Conservation (phyloP, 2,113 vertebrate genomes). For the Pangasianodon hypophthalmus region DNA sequence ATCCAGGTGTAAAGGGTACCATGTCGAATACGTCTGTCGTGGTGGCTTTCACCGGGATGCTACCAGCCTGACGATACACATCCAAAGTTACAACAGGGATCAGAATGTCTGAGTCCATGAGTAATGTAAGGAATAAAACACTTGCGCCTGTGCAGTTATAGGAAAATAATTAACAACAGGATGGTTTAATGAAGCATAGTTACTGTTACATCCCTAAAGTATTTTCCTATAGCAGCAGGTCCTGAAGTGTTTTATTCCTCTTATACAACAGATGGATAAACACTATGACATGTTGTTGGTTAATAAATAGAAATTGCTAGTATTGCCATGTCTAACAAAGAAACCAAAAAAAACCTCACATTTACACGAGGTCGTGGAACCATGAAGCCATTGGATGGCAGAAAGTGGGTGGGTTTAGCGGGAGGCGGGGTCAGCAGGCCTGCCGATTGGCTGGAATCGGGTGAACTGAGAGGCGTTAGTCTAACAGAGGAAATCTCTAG, state of each 20-base stretch:
- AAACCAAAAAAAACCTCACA: neutral
- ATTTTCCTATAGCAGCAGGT: neutral
- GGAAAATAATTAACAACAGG: neutral
- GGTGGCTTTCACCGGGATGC: slow-evolving; percentile 71
- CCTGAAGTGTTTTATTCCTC: neutral
- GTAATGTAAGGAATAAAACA: neutral
- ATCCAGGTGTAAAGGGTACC: slow-evolving; percentile 84
- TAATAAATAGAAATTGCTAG: neutral
- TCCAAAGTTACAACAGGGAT: neutral
- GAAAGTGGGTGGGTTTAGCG: slow-evolving; percentile 74
- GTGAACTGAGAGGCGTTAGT: slow-evolving; percentile 76
- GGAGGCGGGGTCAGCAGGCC: slow-evolving; percentile 76
- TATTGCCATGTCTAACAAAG: neutral
- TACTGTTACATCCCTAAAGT: neutral
- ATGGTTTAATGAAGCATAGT: neutral
- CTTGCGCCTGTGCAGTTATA: neutral
- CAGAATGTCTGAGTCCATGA: neutral
- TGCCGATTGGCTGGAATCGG: slow-evolving; percentile 74
- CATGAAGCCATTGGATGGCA: slow-evolving; percentile 69
- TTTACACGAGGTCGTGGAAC: slow-evolving; percentile 77
- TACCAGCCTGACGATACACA: slow-evolving; percentile 69
- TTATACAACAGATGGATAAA: neutral
- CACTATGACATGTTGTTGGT: too few relatives aligned
- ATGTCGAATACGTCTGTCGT: slow-evolving; percentile 89
- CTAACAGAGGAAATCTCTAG: slow-evolving; percentile 80